These are phyloP conservation scores for Cossypha caffra DNA, from an alignment of 2,797 vertebrate genomes.

Conservation along the genomic window DNA sequence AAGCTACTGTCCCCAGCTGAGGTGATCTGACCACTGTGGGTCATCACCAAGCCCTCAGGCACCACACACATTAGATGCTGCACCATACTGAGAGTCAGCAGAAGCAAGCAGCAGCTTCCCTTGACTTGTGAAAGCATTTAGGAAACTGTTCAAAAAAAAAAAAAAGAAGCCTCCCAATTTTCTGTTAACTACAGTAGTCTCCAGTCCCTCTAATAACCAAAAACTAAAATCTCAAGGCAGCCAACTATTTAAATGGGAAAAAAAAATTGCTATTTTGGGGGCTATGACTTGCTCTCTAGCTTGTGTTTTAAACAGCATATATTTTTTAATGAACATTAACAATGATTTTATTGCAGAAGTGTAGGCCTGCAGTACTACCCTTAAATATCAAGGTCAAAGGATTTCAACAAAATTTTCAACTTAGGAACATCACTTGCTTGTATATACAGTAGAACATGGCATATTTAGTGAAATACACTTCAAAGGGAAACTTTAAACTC, in stretches of 20 bases:
- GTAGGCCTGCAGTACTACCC: background rate
- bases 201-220: background rate
- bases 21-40: background rate
- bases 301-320: background rate
- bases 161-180: background rate
- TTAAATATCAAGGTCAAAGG: background rate
- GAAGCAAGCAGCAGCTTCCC: background rate
- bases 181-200: background rate
- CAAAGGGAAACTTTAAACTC: background rate
- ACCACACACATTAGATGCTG: fast-evolving
- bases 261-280: background rate
- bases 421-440: background rate
- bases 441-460: background rate
- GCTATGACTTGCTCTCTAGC: background rate
- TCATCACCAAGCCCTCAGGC: background rate
- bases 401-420: background rate
- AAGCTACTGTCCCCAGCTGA: background rate
- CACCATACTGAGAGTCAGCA: background rate
- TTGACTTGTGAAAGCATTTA: background rate
- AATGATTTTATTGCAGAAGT: background rate
- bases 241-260: background rate
- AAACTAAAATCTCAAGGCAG: background rate
- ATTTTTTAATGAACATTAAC: background rate
- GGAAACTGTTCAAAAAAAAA: background rate
- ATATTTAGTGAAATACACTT: background rate